Percentiles rank a stretch among this genome's conserved stretches.
Evolutionary conservation across 2,113 vertebrate genomes (phyloP).

Genomic region (Asarcornis scutulata): DNA sequence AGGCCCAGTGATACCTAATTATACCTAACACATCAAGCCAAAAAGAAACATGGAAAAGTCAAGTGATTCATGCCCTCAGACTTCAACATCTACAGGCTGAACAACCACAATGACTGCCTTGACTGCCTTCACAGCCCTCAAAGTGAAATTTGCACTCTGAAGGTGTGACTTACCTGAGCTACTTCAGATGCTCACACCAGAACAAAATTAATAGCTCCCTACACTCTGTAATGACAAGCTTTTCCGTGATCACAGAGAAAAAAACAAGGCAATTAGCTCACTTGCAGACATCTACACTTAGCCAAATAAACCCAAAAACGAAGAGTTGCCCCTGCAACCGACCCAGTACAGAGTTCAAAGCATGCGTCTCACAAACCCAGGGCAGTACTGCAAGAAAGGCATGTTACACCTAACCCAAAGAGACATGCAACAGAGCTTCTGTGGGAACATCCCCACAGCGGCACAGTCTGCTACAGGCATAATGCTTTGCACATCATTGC

Average conservation of each 20-base stretch:
- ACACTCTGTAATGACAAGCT: background rate
- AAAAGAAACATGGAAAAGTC: background rate
- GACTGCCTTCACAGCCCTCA: background rate
- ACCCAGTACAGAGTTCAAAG: background rate
- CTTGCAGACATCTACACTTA: background rate
- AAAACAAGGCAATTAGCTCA: background rate
- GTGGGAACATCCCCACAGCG: rapidly evolving
- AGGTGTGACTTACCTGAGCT: constrained; percentile 5
- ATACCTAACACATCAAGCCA: background rate
- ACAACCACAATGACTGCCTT: background rate
- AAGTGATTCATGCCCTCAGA: background rate
- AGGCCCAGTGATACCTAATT: background rate
- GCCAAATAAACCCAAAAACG: background rate
- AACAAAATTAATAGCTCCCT: constrained; percentile 33
- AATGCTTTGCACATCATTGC: rapidly evolving
- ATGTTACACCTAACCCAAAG: rapidly evolving
- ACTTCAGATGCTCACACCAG: constrained; percentile 8
- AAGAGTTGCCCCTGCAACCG: background rate
- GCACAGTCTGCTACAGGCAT: background rate
- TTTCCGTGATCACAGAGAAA: constrained; percentile 14
- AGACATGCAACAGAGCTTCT: background rate
- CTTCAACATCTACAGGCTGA: background rate
- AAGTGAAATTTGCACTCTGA: background rate
- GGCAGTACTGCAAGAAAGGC: background rate
- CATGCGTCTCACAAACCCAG: background rate